A percentile compares a stretch with the other conserved stretches of the same genome.
These are phyloP conservation scores for Myotis brandtii DNA, from an alignment of 2,113 vertebrate species.

Conservation along the genomic window DNA sequence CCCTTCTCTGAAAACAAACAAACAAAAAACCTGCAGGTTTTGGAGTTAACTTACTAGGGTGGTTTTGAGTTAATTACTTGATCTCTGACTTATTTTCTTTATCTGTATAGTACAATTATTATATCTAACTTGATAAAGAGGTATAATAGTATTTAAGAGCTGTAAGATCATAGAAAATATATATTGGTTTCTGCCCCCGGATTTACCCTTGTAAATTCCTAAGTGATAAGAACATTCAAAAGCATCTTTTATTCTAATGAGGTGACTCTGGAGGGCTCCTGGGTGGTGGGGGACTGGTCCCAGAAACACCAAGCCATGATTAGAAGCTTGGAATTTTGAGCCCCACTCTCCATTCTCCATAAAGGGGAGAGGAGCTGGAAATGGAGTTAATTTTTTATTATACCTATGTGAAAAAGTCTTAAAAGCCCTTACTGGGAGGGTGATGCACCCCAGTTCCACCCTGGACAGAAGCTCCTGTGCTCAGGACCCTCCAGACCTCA, in stretches of 20 bases:
- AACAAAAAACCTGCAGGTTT: neutral
- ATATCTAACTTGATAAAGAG: neutral
- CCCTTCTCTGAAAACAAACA: no score
- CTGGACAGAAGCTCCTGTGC: neutral
- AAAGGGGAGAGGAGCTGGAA: neutral
- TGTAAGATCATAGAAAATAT: neutral
- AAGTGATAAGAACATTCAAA: neutral
- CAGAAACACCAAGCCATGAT: neutral
- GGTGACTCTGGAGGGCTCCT: neutral
- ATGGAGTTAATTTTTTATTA: neutral
- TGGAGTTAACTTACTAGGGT: neutral
- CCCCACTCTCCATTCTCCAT: neutral
- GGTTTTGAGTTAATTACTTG: neutral
- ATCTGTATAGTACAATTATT: neutral
- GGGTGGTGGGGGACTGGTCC: neutral
- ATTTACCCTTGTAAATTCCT: neutral
- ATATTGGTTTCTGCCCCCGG: neutral
- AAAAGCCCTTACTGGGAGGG: neutral
- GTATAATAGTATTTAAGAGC: neutral
- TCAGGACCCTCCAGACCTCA: neutral
- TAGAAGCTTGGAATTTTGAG: slow-evolving; percentile 35
- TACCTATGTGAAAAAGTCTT: neutral
- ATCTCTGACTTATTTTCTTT: slow-evolving; percentile 3
- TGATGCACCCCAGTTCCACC: neutral
- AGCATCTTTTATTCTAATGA: neutral